phyloP scores from a whole-genome alignment of 2,797 vertebrate genomes.

The Benthosema pterotum region DNA sequence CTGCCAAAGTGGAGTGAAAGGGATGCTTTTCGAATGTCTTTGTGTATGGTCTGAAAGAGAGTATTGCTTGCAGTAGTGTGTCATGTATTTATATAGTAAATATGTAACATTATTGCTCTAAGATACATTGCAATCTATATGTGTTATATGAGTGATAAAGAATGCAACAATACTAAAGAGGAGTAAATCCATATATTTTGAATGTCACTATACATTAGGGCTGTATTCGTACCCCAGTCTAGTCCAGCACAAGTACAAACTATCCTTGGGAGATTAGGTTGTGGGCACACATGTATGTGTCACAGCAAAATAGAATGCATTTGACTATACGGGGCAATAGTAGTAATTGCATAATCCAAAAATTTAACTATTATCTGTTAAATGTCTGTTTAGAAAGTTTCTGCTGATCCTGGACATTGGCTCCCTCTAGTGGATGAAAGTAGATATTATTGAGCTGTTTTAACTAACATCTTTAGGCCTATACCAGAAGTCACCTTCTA shows the following conservation, averaged over 20 bases:
- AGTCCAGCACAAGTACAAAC: too few relatives aligned
- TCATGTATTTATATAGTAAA: background rate
- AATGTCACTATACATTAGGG: too few relatives aligned
- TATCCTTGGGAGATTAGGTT: too few relatives aligned
- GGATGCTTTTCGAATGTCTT: conserved; percentile 1
- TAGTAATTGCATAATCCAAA: too few relatives aligned
- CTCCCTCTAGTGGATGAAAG: conserved; percentile 31
- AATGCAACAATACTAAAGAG: background rate
- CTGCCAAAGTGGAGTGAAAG: conserved; percentile 27
- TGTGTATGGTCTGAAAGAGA: conserved; percentile 3
- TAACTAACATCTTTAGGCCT: background rate
- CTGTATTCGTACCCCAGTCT: too few relatives aligned
- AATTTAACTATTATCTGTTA: too few relatives aligned
- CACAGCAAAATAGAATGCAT: background rate
- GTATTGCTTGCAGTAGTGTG: background rate
- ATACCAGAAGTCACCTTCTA: background rate
- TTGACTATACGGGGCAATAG: background rate
- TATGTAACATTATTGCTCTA: too few relatives aligned
- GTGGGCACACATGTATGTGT: background rate
- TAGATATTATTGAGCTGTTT: background rate
- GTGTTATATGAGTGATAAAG: background rate
- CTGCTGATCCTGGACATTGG: background rate
- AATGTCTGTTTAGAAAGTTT: too few relatives aligned
- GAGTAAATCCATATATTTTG: too few relatives aligned
- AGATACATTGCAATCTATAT: too few relatives aligned